Evolutionary conservation across 2,113 vertebrate genomes (phyloP), one percentile per base, ranked within the genome.

Genomic region (Struthio camelus): DNA sequence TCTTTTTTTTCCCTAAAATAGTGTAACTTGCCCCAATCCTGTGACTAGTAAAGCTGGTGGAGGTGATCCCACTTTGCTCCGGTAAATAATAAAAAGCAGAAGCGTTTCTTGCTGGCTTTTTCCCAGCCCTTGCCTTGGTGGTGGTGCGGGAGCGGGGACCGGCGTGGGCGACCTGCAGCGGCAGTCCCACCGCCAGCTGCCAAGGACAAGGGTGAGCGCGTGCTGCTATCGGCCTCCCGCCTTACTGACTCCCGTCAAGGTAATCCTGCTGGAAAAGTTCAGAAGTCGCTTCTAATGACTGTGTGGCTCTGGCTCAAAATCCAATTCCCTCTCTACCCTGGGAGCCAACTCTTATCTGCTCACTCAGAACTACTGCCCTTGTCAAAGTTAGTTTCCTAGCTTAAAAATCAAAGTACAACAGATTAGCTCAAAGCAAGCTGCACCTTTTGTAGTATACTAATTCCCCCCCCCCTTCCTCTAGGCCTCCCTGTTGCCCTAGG

Each of bases 401-500:
- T 24, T 32, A 14, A 48, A 48, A 73, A 40, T 0, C 4, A 0
- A 56, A 10, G 44, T 6, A 2, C 38, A 16, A 23, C 10, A 13
- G 25, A 17, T 80, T 19, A 28, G 42, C n/a, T 46, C 10, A 2
- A 44, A 1, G 2, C 50, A 28, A 58, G 14, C 17, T 78, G 14
- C 28, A 0, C 17, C 5, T 80, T 48, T 53, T 42, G 22, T 23
- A 10, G 30, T 27, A 22, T 79, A 62, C 44, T 2, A 19, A 16
- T 66, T 72, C 56, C n/a, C 4, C 2, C 44, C 28, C 11, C 10
- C 19, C 59, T 85, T 36, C 20, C 90, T 79, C 15, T 64, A 99
- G 99, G 99, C 85, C 98, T 99, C 40, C 91, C 98, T 2, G 70
- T 48, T 0, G 40, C 96, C 44, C 46, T 96, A 4, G 67, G 51